Base-by-base conservation (phyloP, 2,888 invertebrate genomes). In the Tubulanus polymorphus region DNA sequence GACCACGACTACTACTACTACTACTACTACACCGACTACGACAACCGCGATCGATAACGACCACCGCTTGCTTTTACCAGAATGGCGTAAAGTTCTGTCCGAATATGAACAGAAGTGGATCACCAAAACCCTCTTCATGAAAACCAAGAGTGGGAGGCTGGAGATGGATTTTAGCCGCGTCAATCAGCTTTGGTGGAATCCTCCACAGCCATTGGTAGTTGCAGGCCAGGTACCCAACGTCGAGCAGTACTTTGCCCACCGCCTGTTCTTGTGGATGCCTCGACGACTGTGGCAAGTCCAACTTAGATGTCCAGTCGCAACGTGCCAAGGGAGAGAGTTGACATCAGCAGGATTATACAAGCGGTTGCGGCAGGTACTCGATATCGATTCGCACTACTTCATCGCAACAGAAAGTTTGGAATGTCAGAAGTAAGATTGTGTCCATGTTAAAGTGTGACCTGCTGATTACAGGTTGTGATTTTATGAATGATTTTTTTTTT, bases 181-280 rank as follows among this genome's bases (percentile, higher is more conserved):
- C 2, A 28, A 37, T 28, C 28, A 48, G 51, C 30, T 62, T 23
- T 64, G 63, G 63, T 60, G 47, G 50, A 53, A 63, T 47, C 63
- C 64, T 10, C 64, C 62, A 10, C 57, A 58, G 48, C 59, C 63
- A 18, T 20, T 55, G n/a, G 15, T 59, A 5, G 35, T 29, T 10
- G 20, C 18, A 32, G 50, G 23, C 32, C 26, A 37, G 1, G 12
- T 29, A 18, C 59, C 60, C 1, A 12, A 48, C 10, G 29, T 56
- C 32, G 57, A 57, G 51, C 29, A 51, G 10, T 65, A 59, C 30
- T 65, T 63, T 54, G 52, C 58, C 2, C 56, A 51, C 15, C 54
- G 49, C 6, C 37, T 63, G 28, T 51, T 62, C 20, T 46, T 63
- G 26, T 62, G 59, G 60, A 57, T 59, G 52, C 59, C 63, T 28